These are phyloP conservation scores for Pelecanoides urinatrix DNA, from an alignment of 2,113 vertebrate species.

Conservation along the genomic window DNA sequence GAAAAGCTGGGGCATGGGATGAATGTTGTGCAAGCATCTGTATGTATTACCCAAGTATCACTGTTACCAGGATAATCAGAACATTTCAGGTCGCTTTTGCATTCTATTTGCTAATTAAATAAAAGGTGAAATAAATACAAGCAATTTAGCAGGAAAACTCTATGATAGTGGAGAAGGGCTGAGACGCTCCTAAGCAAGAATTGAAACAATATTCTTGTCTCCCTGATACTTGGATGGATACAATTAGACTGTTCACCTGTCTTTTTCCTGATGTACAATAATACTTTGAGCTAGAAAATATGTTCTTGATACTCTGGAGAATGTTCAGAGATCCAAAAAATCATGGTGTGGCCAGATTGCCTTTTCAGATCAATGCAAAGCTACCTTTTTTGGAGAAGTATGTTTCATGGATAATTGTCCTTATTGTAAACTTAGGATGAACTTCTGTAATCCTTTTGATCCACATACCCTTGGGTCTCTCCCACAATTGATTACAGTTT, in stretches of 20 bases:
- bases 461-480: fast-evolving
- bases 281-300: not conserved
- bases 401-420: not conserved
- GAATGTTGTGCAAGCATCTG: not conserved
- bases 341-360: not conserved
- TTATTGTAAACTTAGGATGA: not conserved
- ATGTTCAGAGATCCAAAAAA: not conserved
- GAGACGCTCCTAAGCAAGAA: not conserved
- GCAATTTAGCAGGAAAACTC: not conserved
- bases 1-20: not conserved
- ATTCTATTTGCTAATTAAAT: not conserved
- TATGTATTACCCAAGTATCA: not conserved
- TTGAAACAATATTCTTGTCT: not conserved
- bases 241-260: not conserved
- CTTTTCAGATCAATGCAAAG: not conserved
- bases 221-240: not conserved
- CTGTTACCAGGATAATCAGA: not conserved
- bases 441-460: not conserved
- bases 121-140: not conserved
- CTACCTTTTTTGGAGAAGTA: not conserved
- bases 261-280: not conserved
- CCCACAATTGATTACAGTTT: not conserved
- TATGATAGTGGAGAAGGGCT: not conserved
- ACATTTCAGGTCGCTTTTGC: not conserved
- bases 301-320: not conserved